A percentile compares a stretch with the other conserved stretches of the same genome.
These are phyloP conservation scores for Amphipoea oculea DNA, from an alignment of 2,888 invertebrate genomes.

Conservation along the genomic window DNA sequence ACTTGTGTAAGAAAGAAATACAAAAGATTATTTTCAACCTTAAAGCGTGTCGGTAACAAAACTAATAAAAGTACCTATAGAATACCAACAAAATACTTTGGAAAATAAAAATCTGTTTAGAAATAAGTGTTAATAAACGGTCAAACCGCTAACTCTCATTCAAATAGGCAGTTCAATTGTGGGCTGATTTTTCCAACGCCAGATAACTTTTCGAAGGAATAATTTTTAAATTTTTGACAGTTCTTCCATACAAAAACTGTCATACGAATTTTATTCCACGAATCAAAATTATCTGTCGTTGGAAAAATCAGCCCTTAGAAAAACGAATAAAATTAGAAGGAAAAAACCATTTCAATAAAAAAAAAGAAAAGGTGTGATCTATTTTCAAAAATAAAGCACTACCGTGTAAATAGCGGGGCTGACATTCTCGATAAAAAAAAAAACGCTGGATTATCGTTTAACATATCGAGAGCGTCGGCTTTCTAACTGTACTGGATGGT, in stretches of 20 bases:
- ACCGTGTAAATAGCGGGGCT: background rate
- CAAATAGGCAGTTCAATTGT: background rate
- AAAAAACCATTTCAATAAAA: background rate
- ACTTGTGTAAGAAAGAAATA: slow-evolving; percentile 5
- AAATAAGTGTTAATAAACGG: background rate
- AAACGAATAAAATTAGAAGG: background rate
- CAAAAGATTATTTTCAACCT: background rate
- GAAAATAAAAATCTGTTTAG: background rate
- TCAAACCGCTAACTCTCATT: background rate
- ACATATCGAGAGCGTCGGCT: slow-evolving; percentile 34
- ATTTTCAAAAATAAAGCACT: slow-evolving; percentile 19
- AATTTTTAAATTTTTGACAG: no score
- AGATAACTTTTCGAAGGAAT: no score
- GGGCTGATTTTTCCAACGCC: no score
- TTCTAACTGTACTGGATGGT: slow-evolving; percentile 74
- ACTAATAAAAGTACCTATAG: background rate
- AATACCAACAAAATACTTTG: background rate
- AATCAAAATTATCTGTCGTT: no score
- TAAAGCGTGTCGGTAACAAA: slow-evolving; percentile 4
- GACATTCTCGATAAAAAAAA: slow-evolving; percentile 31
- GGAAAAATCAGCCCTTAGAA: background rate
- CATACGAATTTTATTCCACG: no score
- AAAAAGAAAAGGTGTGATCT: slow-evolving; percentile 1
- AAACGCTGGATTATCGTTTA: background rate
- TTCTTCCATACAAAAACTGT: no score